Base-by-base conservation (phyloP, 2,797 vertebrate genomes). In the Acropternis orthonyx region DNA sequence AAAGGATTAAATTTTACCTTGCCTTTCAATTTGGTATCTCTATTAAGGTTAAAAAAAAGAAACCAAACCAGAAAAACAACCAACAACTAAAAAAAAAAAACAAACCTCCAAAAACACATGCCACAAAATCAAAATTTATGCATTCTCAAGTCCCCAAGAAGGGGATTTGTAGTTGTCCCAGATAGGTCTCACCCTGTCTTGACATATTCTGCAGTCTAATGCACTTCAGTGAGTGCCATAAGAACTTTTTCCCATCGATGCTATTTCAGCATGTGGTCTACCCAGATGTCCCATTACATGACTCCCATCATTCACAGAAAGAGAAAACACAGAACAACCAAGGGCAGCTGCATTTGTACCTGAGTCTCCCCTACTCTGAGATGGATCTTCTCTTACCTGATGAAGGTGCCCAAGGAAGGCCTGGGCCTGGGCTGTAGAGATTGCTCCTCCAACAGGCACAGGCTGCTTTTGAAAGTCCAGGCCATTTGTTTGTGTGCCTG, bases 391-490 rank as follows among this genome's bases (percentile, higher is more conserved):
- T n/a, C 84, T 93, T 98, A 99, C 99, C 99, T 99, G 99, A 98
- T 99, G 99, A 97, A 99, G 98, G 96, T 98, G 98, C 97, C 98
- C 98, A 92, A 98, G 98, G 97, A 99, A 98, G 97, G 99, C 99
- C 98, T 99, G 99, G 97, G 99, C 99, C 89, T 99, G 99, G 97
- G 99, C 99, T 95, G 99, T 99, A 96, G 99, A 99, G 98, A 99
- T 99, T 96, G 99, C 98, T 97, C 98, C 99, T 97, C 98, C 97
- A 30, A 99, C 98, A 92, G 99, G 98, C 98, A 99, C 98, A 85
- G 98, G 98, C 97, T 99, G 99, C 98, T 99, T 99, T 94, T 99
- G 99, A 98, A 99, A 99, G 98, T 99, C 99, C 98, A 99, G 98
- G 97, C 99, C 99, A 94, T 99, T 99, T 93, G 98, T 99, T 97